Percentiles rank a stretch among this genome's conserved stretches.
Conservation (phyloP, 2,888 invertebrate genomes). For the Acleris literana region DNA sequence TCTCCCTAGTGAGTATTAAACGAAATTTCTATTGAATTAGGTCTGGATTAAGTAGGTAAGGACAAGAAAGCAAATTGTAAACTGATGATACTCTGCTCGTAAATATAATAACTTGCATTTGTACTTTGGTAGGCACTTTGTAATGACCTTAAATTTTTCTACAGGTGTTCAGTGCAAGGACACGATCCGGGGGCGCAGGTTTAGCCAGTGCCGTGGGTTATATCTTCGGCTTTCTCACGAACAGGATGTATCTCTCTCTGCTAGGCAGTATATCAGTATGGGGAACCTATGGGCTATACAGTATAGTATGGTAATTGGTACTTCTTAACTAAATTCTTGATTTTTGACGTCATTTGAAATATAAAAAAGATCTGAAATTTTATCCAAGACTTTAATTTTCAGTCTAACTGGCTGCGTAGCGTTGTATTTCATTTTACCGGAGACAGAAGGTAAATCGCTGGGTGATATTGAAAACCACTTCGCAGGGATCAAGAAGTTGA, state of each 20-base stretch:
- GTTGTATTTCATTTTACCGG: conserved; percentile 88
- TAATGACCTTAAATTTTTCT: conserved; percentile 50
- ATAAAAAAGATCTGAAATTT: too few relatives aligned
- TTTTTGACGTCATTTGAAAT: too few relatives aligned
- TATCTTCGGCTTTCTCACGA: conserved; percentile 89
- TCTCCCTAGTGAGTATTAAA: too few relatives aligned
- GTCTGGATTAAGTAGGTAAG: too few relatives aligned
- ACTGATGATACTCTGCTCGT: too few relatives aligned
- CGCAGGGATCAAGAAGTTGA: conserved; percentile 81
- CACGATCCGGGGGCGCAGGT: conserved; percentile 88
- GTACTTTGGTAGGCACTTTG: conserved; percentile 44
- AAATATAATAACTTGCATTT: too few relatives aligned
- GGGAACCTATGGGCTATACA: conserved; percentile 89
- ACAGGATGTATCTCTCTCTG: conserved; percentile 89
- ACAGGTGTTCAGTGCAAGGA: conserved; percentile 86
- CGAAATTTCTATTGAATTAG: too few relatives aligned
- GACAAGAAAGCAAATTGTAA: too few relatives aligned
- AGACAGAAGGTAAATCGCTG: conserved; percentile 91
- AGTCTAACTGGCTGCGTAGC: conserved; percentile 85
- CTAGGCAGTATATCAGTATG: conserved; percentile 85
- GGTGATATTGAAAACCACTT: conserved; percentile 89
- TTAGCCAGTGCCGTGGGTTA: conserved; percentile 89
- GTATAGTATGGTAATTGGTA: conserved; percentile 73
- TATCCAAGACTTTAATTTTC: conserved; percentile 41
- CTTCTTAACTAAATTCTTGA: neutral